Base-by-base conservation (phyloP, 2,888 invertebrate species). In the Idaea aversata region DNA sequence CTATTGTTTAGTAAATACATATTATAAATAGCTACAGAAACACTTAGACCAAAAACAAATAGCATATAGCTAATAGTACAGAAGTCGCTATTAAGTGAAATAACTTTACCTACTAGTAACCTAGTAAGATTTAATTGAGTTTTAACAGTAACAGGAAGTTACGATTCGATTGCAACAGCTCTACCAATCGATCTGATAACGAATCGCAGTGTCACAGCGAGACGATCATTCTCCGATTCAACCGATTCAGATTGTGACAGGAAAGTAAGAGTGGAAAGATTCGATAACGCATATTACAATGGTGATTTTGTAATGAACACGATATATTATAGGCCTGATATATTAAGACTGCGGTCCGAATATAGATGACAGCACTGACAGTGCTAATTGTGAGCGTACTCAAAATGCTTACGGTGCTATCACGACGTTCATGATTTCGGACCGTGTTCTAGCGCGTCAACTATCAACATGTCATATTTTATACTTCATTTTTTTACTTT, bases 211-310 rank as follows among this genome's bases (percentile, higher is more conserved):
- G 84, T 82, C 84, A 87, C 83, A 78, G 78, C 75, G 68, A 78
- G 80, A 84, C 82, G 82, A 83, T 83, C 80, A 80, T 78, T 77
- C 25, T 25, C 66, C 67, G 61, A 67, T 66, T 67, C 70, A 67
- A 71, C 71, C 70, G 67, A 69, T 70, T 77, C 72, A 66, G 69
- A 84, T 85, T 83, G 80, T 82, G 80, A 81, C 82, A 82, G 73
- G 85, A 87, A 87, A 87, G 85, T 83, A 82, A 88, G 80, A 87
- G 86, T 83, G 72, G 74, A 72, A 75, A 83, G 81, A 84, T 83
- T 68, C 78, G 81, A 86, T 85, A 83, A 82, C 75, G 75, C 67
- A 80, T 79, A 85, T 84, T 75, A 84, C 84, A 84, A 86, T 84
- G 71, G 75, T 63, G 75, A 75, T 87, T 83, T 85, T 78, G 78